A percentile compares a stretch with the other conserved stretches of the same genome.
These are phyloP conservation scores for Smutsia temminckii DNA, from an alignment of 2,797 vertebrate species.

Conservation along the genomic window DNA sequence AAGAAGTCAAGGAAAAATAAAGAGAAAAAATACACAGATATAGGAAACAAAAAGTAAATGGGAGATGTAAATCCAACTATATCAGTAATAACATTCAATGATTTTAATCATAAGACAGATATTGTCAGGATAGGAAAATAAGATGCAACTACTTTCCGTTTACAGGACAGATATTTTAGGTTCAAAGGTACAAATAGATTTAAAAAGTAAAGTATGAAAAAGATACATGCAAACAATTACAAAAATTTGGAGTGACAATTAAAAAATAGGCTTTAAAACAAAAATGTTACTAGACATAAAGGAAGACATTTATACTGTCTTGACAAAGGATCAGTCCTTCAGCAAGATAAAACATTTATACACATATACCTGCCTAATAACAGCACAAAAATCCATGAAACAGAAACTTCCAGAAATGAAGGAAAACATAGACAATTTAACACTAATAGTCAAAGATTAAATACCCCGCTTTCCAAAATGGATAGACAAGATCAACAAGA, in stretches of 20 bases:
- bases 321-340: not conserved
- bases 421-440: not conserved
- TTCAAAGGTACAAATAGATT: not conserved
- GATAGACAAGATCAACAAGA: not conserved
- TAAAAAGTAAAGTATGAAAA: not conserved
- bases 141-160: not conserved
- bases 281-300: not conserved
- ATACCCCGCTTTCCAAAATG: not conserved
- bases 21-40: not conserved
- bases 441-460: not conserved
- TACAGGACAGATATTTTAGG: not conserved
- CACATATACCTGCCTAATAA: not conserved
- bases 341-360: not conserved
- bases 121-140: not conserved
- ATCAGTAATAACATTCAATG: not conserved
- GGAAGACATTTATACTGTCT: not conserved
- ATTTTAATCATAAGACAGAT: not conserved
- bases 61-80: not conserved
- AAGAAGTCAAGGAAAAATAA: not conserved
- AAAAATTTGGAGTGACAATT: not conserved
- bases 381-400: not conserved
- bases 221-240: not conserved
- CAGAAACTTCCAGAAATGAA: not conserved
- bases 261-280: not conserved
- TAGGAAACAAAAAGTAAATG: not conserved